A percentile compares a stretch with the other conserved stretches of the same genome.
These are phyloP conservation scores for Cephus pulcher DNA, from an alignment of 2,888 invertebrate genomes.

Conservation along the genomic window DNA sequence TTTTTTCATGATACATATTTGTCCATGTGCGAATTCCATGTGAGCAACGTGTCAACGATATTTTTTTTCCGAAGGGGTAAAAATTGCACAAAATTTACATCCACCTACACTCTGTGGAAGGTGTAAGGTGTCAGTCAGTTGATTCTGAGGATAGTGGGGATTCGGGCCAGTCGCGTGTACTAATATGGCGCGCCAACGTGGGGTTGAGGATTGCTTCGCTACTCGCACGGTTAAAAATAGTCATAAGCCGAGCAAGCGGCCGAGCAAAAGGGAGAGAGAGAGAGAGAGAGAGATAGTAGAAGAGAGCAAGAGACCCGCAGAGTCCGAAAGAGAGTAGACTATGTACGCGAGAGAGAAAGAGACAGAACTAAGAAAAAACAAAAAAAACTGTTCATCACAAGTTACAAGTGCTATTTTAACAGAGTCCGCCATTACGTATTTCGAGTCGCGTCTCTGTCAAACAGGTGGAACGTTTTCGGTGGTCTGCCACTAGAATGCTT, in stretches of 20 bases:
- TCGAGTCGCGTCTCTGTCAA: slow-evolving; percentile 4
- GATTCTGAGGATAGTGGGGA: slow-evolving; percentile 62
- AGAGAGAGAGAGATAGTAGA: slow-evolving; percentile 23
- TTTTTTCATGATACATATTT: neutral
- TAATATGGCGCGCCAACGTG: slow-evolving; percentile 65
- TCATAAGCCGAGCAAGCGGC: slow-evolving; percentile 55
- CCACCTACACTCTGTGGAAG: slow-evolving; percentile 51
- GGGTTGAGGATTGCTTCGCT: slow-evolving; percentile 59
- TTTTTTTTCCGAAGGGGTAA: slow-evolving; percentile 3
- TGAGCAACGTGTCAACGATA: neutral
- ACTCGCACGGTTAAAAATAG: slow-evolving; percentile 63
- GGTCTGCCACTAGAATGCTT: neutral
- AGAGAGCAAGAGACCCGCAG: slow-evolving; percentile 9
- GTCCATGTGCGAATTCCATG: neutral
- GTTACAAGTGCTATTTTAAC: slow-evolving; percentile 26
- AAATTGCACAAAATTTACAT: slow-evolving; percentile 19
- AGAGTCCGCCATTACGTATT: slow-evolving; percentile 18
- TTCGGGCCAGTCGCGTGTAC: slow-evolving; percentile 62
- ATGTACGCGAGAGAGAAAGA: slow-evolving; percentile 7
- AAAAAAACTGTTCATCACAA: neutral
- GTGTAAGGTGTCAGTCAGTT: slow-evolving; percentile 62
- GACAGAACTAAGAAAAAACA: slow-evolving; percentile 10
- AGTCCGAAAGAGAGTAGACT: slow-evolving; percentile 3
- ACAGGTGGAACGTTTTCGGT: slow-evolving; percentile 34
- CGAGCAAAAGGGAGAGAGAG: slow-evolving; percentile 40